These are phyloP conservation scores for Buphagus erythrorhynchus DNA, from an alignment of 2,797 vertebrate species.

Conservation along the genomic window DNA sequence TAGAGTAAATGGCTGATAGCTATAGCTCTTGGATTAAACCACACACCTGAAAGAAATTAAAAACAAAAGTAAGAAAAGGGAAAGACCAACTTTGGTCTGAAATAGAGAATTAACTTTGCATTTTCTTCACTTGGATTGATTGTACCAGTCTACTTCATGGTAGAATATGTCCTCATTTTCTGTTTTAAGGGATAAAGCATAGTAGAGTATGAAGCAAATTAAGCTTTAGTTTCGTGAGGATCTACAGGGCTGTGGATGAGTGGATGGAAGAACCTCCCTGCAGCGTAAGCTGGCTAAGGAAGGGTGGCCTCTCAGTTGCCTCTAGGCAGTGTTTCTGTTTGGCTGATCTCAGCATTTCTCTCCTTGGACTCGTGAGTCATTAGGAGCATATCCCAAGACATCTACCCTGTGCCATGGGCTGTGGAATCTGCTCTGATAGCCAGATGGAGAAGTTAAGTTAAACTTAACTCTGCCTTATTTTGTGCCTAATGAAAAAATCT, in stretches of 20 bases:
- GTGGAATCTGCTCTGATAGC: not conserved
- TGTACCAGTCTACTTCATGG: not conserved
- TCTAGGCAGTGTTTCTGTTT: not conserved
- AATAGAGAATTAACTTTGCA: not conserved
- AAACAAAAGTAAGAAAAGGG: not conserved
- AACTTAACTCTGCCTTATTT: not conserved
- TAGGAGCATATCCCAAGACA: not conserved
- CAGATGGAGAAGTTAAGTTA: not conserved
- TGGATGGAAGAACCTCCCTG: not conserved
- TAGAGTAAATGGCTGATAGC: not conserved
- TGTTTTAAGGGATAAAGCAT: not conserved
- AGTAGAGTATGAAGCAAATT: not conserved
- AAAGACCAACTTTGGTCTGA: not conserved
- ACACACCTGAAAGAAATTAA: not conserved
- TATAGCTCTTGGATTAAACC: not conserved
- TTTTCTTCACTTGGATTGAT: not conserved
- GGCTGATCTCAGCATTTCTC: not conserved
- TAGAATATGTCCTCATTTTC: not conserved
- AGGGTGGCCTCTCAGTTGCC: not conserved
- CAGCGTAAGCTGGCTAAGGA: not conserved
- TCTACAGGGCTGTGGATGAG: not conserved
- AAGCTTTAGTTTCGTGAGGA: not conserved
- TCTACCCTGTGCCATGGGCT: not conserved
- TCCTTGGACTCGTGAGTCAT: rapidly evolving
- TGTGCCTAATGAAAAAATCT: not conserved